phyloP scores from a whole-genome alignment of 2,113 vertebrate genomes.

The Halcyon senegalensis region DNA sequence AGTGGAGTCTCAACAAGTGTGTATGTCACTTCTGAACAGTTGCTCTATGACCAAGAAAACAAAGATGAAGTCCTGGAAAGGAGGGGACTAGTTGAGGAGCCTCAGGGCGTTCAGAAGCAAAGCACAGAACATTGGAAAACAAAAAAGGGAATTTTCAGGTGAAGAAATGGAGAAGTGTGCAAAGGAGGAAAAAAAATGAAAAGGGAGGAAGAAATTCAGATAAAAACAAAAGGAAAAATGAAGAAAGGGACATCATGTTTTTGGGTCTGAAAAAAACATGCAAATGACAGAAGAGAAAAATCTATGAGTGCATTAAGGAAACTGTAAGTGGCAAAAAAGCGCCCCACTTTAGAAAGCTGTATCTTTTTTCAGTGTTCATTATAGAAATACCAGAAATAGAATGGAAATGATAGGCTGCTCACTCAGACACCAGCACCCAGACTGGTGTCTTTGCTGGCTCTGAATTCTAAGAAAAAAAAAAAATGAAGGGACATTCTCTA shows the following conservation, averaged over 20 bases:
- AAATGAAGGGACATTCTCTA: background rate
- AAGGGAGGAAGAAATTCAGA: background rate
- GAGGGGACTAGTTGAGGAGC: background rate
- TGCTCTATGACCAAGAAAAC: background rate
- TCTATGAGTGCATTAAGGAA: background rate
- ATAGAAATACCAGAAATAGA: conserved; percentile 33
- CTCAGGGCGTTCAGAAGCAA: background rate
- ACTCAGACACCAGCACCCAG: conserved; percentile 6
- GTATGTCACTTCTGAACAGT: background rate
- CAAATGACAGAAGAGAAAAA: background rate
- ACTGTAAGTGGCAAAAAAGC: background rate
- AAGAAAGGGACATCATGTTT: background rate
- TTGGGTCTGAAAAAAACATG: background rate
- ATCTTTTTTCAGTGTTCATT: background rate
- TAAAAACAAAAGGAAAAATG: background rate
- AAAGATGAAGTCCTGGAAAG: background rate
- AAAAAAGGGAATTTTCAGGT: background rate
- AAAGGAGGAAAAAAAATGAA: background rate
- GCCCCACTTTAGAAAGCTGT: background rate
- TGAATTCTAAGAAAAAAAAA: background rate
- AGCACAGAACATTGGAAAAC: background rate
- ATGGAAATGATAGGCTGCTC: background rate
- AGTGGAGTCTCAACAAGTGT: background rate
- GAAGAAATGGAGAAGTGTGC: background rate
- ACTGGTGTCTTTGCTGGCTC: background rate